Percentiles rank a stretch among this genome's conserved stretches.
Evolutionary conservation across 2,113 vertebrate species (phyloP).

Genomic region (Chionis minor): DNA sequence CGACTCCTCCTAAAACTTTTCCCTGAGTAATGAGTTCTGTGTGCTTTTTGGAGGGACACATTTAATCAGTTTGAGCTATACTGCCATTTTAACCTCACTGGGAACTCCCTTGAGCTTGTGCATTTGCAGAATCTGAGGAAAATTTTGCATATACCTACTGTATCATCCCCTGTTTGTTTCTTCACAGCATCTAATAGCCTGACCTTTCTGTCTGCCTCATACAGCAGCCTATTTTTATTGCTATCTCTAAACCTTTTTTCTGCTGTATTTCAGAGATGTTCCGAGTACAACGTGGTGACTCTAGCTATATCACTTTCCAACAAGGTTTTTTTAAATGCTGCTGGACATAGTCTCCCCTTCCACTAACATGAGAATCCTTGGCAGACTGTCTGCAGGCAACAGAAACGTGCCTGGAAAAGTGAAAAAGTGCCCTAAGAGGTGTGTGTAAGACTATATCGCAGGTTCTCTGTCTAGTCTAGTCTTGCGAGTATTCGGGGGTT

Average conservation of each 20-base stretch:
- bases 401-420: background rate
- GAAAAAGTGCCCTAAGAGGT: background rate
- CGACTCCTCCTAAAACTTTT: background rate
- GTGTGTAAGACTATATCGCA: background rate
- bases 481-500: background rate
- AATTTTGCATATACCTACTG: constrained; percentile 11
- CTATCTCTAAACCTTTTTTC: background rate
- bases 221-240: background rate
- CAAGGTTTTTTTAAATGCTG: background rate
- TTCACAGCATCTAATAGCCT: background rate
- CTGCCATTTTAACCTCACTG: constrained; percentile 7
- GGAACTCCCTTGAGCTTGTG: background rate
- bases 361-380: background rate
- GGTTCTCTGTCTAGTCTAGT: background rate
- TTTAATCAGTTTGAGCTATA: background rate
- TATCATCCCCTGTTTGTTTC: constrained; percentile 9
- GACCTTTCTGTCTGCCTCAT: constrained; percentile 32
- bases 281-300: background rate
- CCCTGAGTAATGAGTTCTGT: background rate
- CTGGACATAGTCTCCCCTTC: background rate
- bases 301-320: background rate
- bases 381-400: background rate
- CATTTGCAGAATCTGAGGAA: constrained; percentile 1
- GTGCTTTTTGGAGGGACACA: background rate
- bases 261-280: background rate